Percentiles rank a stretch among this genome's conserved stretches.
phyloP scores from a whole-genome alignment of 2,797 vertebrate genomes.

The Lophius americanus region DNA sequence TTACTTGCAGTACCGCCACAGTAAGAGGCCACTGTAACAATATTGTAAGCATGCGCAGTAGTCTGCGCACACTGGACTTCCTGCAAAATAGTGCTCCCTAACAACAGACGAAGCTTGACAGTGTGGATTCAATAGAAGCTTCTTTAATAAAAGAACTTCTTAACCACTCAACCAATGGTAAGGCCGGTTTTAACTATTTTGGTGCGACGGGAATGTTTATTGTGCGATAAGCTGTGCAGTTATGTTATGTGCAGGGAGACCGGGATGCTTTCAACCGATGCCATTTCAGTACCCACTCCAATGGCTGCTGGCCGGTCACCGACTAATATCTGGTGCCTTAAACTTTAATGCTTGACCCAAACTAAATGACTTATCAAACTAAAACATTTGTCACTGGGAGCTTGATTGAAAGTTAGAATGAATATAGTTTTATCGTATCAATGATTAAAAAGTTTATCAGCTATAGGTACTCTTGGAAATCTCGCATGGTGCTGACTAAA shows the following conservation, averaged over 20 bases:
- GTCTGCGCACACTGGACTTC: constrained; percentile 58
- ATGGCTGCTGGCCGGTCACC: constrained; percentile 36
- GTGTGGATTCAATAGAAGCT: constrained; percentile 55
- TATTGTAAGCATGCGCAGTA: constrained; percentile 66
- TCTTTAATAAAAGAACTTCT: constrained; percentile 50
- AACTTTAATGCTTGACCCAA: constrained; percentile 50
- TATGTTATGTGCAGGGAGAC: constrained; percentile 6
- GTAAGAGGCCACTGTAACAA: background rate
- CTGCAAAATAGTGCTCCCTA: constrained; percentile 84
- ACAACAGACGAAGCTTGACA: constrained; percentile 82
- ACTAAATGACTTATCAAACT: background rate
- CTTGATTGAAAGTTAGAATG: too few species aligned
- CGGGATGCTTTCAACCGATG: constrained; percentile 63
- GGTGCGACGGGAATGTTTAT: background rate
- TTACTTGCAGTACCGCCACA: too few species aligned
- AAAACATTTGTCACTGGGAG: too few species aligned
- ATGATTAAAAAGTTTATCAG: background rate
- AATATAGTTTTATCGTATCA: too few species aligned
- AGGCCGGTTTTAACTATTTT: constrained; percentile 33
- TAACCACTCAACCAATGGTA: constrained; percentile 75
- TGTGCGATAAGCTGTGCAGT: background rate
- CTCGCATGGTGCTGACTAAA: constrained; percentile 35
- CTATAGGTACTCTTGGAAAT: constrained; percentile 7
- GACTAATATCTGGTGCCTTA: constrained; percentile 63
- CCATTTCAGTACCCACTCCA: constrained; percentile 49